Evolutionary conservation across 2,888 invertebrate genomes (phyloP).

Genomic region (Agrotis segetum): DNA sequence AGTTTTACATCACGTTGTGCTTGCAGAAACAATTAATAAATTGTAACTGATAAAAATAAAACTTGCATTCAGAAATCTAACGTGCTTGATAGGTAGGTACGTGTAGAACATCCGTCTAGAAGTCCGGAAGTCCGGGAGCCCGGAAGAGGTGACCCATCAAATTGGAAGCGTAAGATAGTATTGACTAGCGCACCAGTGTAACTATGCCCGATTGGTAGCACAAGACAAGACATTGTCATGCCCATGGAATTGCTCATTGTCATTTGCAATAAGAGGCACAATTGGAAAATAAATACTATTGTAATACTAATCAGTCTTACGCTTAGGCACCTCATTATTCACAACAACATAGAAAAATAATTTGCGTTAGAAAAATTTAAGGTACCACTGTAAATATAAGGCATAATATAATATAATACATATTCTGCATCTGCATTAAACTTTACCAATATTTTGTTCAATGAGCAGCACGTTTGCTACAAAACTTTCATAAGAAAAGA

Average conservation of each 20-base stretch:
- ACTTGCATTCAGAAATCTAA: not conserved
- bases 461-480: conserved; percentile 1
- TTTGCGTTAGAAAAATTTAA: conserved; percentile 13
- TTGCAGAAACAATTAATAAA: not conserved
- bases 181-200: not conserved
- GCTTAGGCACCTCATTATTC: conserved; percentile 78
- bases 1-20: not conserved
- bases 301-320: conserved; percentile 83
- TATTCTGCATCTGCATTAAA: not conserved
- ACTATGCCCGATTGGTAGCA: not conserved
- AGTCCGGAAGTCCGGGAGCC: too few species aligned
- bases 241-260: conserved; percentile 14
- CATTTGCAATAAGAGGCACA: conserved; percentile 54
- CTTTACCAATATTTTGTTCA: conserved; percentile 5
- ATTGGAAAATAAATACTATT: conserved; percentile 65
- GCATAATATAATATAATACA: conserved; percentile 3
- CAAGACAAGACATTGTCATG: conserved; percentile 13
- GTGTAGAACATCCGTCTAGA: not conserved
- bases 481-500: conserved; percentile 19
- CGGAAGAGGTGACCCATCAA: not conserved
- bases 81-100: not conserved
- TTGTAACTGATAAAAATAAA: not conserved
- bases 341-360: conserved; percentile 64
- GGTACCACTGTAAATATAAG: conserved; percentile 21
- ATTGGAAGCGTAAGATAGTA: conserved; percentile 1